Evolutionary conservation across 2,888 invertebrate genomes (phyloP).

Genomic region (Strigamia maritima): DNA sequence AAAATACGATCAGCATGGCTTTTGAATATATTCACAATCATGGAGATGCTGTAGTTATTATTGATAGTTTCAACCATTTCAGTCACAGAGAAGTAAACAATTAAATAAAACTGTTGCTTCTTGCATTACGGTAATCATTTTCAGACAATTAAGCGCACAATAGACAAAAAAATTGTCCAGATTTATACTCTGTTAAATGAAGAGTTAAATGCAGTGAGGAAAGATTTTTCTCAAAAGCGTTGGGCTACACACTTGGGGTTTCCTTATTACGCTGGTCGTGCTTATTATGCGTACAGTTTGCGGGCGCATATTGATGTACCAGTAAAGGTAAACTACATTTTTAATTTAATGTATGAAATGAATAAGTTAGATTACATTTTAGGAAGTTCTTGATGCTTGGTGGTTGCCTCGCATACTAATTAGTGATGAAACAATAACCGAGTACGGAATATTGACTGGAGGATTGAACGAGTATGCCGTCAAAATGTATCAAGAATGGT

Average conservation of each 20-base stretch:
- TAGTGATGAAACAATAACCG: slow-evolving; percentile 67
- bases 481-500: slow-evolving; percentile 58
- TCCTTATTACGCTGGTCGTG: slow-evolving; percentile 70
- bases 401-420: slow-evolving; percentile 75
- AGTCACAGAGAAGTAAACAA: slow-evolving; percentile 61
- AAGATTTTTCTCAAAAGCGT: slow-evolving; percentile 57
- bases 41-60: slow-evolving; percentile 73
- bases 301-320: slow-evolving; percentile 57
- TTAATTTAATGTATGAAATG: too few relatives aligned
- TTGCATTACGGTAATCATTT: neutral
- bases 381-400: slow-evolving; percentile 68
- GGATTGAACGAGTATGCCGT: slow-evolving; percentile 55
- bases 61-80: slow-evolving; percentile 74
- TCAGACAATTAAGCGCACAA: slow-evolving; percentile 50
- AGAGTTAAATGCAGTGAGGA: slow-evolving; percentile 70
- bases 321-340: slow-evolving; percentile 39
- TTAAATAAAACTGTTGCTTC: too few relatives aligned
- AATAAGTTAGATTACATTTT: slow-evolving; percentile 41
- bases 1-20: slow-evolving; percentile 73
- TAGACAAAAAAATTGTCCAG: slow-evolving; percentile 62
- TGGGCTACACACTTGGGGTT: slow-evolving; percentile 58
- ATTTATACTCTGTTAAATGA: slow-evolving; percentile 65
- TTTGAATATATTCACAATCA: slow-evolving; percentile 76
- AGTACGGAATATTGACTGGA: slow-evolving; percentile 59
- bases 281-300: slow-evolving; percentile 65